A percentile compares a stretch with the other conserved stretches of the same genome.
Evolutionary conservation across 2,888 invertebrate genomes (phyloP).

Genomic region (Charanyca ferruginea): DNA sequence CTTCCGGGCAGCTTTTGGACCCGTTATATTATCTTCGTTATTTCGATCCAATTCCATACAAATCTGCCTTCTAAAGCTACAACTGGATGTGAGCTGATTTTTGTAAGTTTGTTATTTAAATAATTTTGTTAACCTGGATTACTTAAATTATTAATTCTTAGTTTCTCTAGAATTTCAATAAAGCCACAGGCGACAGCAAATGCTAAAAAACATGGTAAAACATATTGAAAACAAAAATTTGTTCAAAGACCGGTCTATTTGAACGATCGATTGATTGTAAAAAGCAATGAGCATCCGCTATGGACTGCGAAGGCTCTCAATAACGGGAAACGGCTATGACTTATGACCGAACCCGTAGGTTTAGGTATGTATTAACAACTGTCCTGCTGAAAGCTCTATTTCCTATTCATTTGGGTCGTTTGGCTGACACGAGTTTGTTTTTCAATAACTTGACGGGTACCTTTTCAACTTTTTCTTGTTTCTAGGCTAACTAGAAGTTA

Average conservation of each 20-base stretch:
- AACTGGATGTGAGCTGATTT: too few species aligned
- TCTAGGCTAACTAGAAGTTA: too few species aligned
- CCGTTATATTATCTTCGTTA: too few species aligned
- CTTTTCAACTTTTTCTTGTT: too few species aligned
- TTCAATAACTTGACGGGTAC: too few species aligned
- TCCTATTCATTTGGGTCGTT: background rate
- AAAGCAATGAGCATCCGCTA: conserved; percentile 8
- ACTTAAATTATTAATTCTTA: too few species aligned
- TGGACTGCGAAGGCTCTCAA: conserved; percentile 3
- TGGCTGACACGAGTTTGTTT: background rate
- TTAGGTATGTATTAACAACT: background rate
- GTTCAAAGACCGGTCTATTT: background rate
- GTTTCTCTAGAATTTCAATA: background rate
- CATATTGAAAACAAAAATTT: background rate
- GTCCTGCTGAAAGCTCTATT: background rate
- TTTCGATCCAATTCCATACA: too few species aligned
- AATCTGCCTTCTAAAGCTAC: too few species aligned
- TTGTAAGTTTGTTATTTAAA: too few species aligned
- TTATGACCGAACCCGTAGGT: background rate
- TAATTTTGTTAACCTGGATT: too few species aligned
- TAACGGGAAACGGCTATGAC: background rate
- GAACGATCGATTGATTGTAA: conserved; percentile 6
- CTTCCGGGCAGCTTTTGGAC: too few species aligned
- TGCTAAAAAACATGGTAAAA: background rate
- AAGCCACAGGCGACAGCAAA: background rate